These are phyloP conservation scores for Phacellophora camtschatica DNA, from an alignment of 30 jellyfish, hydroid and myxozoan species.

Conservation along the genomic window DNA sequence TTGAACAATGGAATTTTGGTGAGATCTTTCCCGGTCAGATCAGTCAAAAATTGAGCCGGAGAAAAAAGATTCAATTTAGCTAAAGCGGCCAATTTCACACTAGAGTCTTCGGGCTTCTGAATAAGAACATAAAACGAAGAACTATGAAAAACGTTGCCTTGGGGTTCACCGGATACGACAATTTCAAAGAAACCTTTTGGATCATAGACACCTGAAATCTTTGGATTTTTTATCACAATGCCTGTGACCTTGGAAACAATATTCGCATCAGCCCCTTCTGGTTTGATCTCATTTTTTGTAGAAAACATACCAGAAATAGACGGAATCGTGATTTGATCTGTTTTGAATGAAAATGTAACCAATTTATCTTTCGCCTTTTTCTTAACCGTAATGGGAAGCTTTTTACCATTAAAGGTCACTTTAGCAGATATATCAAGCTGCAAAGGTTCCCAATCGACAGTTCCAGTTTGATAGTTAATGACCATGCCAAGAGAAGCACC, in stretches of 20 bases:
- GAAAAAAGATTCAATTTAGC: constrained; percentile 37
- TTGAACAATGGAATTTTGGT: constrained; percentile 62
- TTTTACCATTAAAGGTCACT: constrained; percentile 28
- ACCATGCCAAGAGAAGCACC: constrained; percentile 28
- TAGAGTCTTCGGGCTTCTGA: constrained; percentile 57
- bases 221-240: constrained; percentile 14
- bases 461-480: constrained; percentile 56
- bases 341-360: constrained; percentile 34
- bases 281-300: constrained; percentile 9
- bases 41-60: constrained; percentile 42
- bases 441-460: constrained; percentile 58
- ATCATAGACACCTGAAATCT: constrained; percentile 50
- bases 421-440: constrained; percentile 25
- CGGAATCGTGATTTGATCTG: constrained; percentile 39
- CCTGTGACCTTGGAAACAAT: constrained; percentile 43
- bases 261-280: constrained; percentile 5
- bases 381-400: constrained; percentile 12
- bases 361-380: constrained; percentile 38
- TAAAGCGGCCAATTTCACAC: constrained; percentile 31
- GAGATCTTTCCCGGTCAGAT: constrained; percentile 65
- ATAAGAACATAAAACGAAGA: constrained; percentile 34
- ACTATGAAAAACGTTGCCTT: constrained; percentile 39
- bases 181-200: constrained; percentile 65
- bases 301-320: constrained; percentile 12
- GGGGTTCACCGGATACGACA: constrained; percentile 56